Evolutionary conservation across 2,888 invertebrate genomes (phyloP).

Genomic region (Anorthoa munda): DNA sequence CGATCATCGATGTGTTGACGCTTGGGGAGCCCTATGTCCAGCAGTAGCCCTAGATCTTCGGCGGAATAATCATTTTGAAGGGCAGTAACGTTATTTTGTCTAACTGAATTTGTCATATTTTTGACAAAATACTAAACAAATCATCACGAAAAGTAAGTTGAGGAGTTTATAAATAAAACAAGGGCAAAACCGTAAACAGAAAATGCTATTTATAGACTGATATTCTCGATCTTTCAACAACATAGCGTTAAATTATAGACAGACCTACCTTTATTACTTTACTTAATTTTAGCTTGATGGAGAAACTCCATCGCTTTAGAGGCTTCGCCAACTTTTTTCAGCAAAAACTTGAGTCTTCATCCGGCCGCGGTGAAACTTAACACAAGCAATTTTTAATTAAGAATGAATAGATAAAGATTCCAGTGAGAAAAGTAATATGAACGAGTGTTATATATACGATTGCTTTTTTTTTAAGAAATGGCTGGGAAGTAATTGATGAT

Average conservation of each 20-base stretch:
- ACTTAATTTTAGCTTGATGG: conserved; percentile 46
- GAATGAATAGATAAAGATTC: conserved; percentile 22
- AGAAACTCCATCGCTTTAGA: conserved; percentile 45
- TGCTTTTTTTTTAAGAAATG: conserved; percentile 28
- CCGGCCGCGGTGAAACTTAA: conserved; percentile 40
- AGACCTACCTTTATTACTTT: conserved; percentile 10
- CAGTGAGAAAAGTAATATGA: conserved; percentile 3
- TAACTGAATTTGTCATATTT: not conserved
- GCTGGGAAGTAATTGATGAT: not conserved
- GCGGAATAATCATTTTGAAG: too few species aligned
- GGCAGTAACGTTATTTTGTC: not conserved
- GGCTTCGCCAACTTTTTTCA: conserved; percentile 42
- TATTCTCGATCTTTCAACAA: not conserved
- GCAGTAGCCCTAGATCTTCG: too few species aligned
- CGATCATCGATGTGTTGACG: too few species aligned
- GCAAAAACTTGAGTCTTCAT: conserved; percentile 49
- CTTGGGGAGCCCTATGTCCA: too few species aligned
- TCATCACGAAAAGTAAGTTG: not conserved
- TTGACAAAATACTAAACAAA: not conserved
- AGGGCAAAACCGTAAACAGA: not conserved
- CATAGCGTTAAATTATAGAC: conserved; percentile 16
- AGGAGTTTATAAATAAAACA: not conserved
- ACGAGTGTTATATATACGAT: conserved; percentile 21
- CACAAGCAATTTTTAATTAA: conserved; percentile 53
- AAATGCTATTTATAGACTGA: not conserved